Percentiles rank a stretch among this genome's conserved stretches.
These are phyloP conservation scores for Rachycentron canadum DNA, from an alignment of 2,797 vertebrate genomes.

Conservation along the genomic window DNA sequence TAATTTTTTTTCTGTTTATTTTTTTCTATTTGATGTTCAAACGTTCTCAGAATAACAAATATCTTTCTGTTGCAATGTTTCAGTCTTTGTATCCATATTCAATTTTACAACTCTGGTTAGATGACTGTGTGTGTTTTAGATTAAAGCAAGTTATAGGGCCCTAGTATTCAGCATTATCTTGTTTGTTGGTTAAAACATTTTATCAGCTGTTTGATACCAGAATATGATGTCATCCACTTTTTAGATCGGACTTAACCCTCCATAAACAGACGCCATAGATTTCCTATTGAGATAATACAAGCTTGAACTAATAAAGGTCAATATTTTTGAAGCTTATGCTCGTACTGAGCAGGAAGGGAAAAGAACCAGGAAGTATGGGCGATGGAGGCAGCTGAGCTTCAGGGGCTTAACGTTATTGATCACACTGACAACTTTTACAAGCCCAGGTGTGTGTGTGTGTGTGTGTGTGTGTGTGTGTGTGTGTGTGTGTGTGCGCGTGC, in stretches of 20 bases:
- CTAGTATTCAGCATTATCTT: too few relatives aligned
- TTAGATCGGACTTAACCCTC: conserved; percentile 29
- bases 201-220: conserved; percentile 32
- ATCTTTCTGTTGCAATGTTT: conserved; percentile 27
- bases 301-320: conserved; percentile 63
- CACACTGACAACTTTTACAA: conserved; percentile 46
- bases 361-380: conserved; percentile 35
- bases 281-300: conserved; percentile 50
- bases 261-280: conserved; percentile 36
- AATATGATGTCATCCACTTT: conserved; percentile 16
- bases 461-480: not conserved
- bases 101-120: conserved; percentile 44
- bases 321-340: conserved; percentile 59
- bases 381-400: conserved; percentile 41
- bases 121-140: conserved; percentile 14
- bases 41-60: conserved; percentile 46
- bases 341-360: conserved; percentile 36
- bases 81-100: conserved; percentile 48
- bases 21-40: conserved; percentile 40
- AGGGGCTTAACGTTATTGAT: conserved; percentile 62
- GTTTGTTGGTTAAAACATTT: not conserved
- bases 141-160: not conserved
- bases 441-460: conserved; percentile 21
- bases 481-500: conserved; percentile 28
- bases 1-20: conserved; percentile 46